These are phyloP conservation scores for Cartodere bifasciata DNA, from an alignment of 2,888 invertebrate species.

Conservation along the genomic window DNA sequence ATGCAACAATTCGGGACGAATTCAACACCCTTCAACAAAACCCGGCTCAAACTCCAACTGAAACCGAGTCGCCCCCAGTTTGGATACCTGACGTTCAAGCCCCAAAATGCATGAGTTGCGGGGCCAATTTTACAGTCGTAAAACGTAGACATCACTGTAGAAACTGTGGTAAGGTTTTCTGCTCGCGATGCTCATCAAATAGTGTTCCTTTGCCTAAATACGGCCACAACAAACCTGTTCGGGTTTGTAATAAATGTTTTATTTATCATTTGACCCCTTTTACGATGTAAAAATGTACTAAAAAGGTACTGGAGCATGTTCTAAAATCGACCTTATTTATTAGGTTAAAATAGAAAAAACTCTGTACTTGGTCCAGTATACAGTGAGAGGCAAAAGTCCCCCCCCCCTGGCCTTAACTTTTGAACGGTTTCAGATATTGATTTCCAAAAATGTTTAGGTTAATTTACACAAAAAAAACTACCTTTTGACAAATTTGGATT, in stretches of 20 bases:
- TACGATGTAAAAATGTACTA: constrained; percentile 38
- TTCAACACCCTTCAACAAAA: constrained; percentile 2
- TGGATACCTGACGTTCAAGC: constrained; percentile 95
- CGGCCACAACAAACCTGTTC: constrained; percentile 83
- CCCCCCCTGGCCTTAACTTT: no score
- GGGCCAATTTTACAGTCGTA: constrained; percentile 86
- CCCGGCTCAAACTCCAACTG: no score
- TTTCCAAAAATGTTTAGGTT: no score
- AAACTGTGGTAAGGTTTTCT: constrained; percentile 95
- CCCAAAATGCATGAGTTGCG: constrained; percentile 86
- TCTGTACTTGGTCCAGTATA: no score
- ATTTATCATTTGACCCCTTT: constrained; percentile 57
- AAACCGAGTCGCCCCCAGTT: constrained; percentile 58
- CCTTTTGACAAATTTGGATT: no score
- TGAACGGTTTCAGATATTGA: no score
- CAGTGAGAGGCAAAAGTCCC: no score
- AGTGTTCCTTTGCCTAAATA: constrained; percentile 86
- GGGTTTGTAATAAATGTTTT: constrained; percentile 86
- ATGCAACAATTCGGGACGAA: no score
- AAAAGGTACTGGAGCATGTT: no score
- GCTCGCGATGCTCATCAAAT: constrained; percentile 86
- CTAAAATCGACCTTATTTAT: no score
- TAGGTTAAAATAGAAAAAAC: no score
- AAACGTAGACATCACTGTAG: constrained; percentile 92
- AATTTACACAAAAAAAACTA: no score